Base-by-base conservation (phyloP, 2,888 invertebrate species). In the Bellardia bayeri region DNA sequence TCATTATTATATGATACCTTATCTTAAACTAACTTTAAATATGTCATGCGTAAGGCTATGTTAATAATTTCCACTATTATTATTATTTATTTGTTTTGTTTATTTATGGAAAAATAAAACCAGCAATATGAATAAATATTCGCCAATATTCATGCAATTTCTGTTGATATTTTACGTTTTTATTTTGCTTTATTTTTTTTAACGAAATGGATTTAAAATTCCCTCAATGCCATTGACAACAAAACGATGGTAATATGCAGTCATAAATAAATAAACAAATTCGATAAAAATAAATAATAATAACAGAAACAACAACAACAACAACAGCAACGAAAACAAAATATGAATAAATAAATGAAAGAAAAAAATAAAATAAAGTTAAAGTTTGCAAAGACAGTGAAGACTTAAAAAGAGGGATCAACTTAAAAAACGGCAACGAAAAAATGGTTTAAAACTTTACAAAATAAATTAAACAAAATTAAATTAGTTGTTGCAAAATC, bases 191-290 rank as follows among this genome's bases (percentile, higher is more conserved):
- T 51, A 40, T 49, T 68, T 6, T 37, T n/a, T 37, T 14, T 16
- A 37, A 23, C 13, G 6, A 13, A 45, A 45, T n/a, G 40, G 40
- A 51, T 23, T 64, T 40, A 63, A 63, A 42, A 80, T 63, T 81
- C 79, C 11, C 64, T 45, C 82, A 86, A 75, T 86, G 79, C 74
- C 86, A 86, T 80, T 83, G 75, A 71, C 30, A 82, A 37, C 56
- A 30, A 68, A 68, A 14, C 30, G 11, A 16, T 56, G 42, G 72
- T 76, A 54, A 82, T 74, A 82, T 72, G 42, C 79, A 80, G 63
- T 64, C 74, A 83, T 75, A 86, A 82, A 82, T 68, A 79, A 75
- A 71, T 76, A 68, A 64, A 66, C 61, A 78, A 72, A 83, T 80
- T 71, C 61, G 49, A 82, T 72, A 78, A 79, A 23, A 72, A 54